Base-by-base conservation (phyloP, 2,797 vertebrate species). In the Pangasius mekongensis region DNA sequence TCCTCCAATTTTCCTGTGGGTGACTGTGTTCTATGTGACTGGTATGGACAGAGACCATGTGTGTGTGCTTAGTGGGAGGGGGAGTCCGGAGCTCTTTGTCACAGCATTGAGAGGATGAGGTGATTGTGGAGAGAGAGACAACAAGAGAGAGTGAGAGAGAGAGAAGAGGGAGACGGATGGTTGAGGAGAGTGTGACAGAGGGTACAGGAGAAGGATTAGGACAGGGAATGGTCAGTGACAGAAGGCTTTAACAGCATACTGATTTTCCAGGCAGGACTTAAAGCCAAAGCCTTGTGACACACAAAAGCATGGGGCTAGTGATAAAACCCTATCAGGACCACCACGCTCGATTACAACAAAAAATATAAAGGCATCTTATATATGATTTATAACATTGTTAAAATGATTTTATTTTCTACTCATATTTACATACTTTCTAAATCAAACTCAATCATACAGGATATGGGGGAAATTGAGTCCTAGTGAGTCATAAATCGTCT, bases 181-280 rank as follows among this genome's bases (percentile, higher is more conserved):
- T 52, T 77, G 87, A 69, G 60, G 10, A 87, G 39, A 64, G 80
- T 69, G 86, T 89, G 90, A 87, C 86, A 88, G 86, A 88, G 83
- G 89, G 88, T 87, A 78, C 58, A 89, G 73, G 58, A 88, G 86
- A 91, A 81, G 89, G 88, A 91, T 91, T 90, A 91, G 86, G 84
- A 69, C 36, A 85, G 83, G 76, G 88, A 89, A 91, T 88, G 91
- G 87, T 90, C 89, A 91, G 88, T 64, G 83, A 81, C 89, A 91
- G 82, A 86, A 91, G 89, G 90, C 87, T 91, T 91, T 89, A 89
- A 66, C 85, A 90, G 87, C 49, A 64, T 83, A 84, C 76, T 87
- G 86, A 89, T 91, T 89, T 84, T 91, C 83, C 88, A 83, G 39
- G 81, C 67, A 86, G 67, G 87, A 90, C 30, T 88, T 91, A 87